A percentile compares a stretch with the other conserved stretches of the same genome.
phyloP scores from a whole-genome alignment of 2,113 vertebrate species.

The Oryctolagus cuniculus region DNA sequence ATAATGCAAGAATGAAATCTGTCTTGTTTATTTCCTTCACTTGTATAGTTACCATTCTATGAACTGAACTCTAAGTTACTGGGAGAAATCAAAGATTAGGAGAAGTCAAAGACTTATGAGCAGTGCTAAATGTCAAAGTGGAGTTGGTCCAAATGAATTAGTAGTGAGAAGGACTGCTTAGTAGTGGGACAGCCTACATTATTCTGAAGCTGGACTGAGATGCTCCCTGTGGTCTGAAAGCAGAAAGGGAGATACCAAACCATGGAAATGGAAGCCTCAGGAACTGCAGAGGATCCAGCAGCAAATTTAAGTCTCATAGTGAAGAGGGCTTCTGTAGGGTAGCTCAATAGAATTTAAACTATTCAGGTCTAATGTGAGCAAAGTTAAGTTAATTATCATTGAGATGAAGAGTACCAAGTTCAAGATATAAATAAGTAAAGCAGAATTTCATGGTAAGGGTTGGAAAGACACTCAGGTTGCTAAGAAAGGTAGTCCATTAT shows the following conservation, averaged over 20 bases:
- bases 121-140: neutral
- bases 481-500: neutral
- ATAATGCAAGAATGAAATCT: neutral
- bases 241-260: neutral
- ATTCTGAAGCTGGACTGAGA: neutral
- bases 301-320: neutral
- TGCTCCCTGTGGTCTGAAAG: neutral
- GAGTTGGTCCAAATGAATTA: neutral
- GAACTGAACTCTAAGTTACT: constrained; percentile 24
- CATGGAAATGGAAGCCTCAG: neutral
- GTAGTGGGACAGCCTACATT: neutral
- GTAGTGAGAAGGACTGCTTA: neutral
- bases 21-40: neutral
- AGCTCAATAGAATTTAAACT: neutral
- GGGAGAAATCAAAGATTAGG: neutral
- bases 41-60: neutral
- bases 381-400: neutral
- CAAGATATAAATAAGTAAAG: neutral
- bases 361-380: neutral
- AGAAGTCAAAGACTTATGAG: neutral
- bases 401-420: neutral
- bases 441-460: neutral
- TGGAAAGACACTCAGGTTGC: neutral
- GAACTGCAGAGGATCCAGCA: neutral
- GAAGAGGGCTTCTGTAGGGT: neutral